A percentile compares a stretch with the other conserved stretches of the same genome.
Conservation (phyloP, 2,113 vertebrate genomes). For the Peromyscus californicus region DNA sequence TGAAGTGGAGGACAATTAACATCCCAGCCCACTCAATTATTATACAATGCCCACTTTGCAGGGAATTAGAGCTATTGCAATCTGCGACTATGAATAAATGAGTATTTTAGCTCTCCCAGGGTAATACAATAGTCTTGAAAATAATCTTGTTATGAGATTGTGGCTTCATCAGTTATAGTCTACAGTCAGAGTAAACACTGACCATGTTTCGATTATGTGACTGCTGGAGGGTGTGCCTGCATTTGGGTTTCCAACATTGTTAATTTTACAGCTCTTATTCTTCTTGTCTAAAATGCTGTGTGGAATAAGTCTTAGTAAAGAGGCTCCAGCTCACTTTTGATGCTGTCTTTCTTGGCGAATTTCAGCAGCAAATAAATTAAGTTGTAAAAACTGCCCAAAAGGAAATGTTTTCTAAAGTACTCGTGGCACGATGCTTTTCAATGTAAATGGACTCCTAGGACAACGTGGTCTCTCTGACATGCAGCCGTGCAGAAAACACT, state of each 20-base stretch:
- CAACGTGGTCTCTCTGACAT: conserved; percentile 54
- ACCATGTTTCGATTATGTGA: conserved; percentile 75
- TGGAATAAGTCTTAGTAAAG: conserved; percentile 67
- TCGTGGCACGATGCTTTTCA: conserved; percentile 53
- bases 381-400: conserved; percentile 59
- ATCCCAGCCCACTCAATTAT: conserved; percentile 83
- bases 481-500: conserved; percentile 59
- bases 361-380: conserved; percentile 55
- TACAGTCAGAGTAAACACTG: conserved; percentile 81
- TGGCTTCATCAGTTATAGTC: conserved; percentile 84
- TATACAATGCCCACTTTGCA: conserved; percentile 86
- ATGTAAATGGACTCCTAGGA: conserved; percentile 34
- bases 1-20: conserved; percentile 88
- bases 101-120: conserved; percentile 84
- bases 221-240: conserved; percentile 64
- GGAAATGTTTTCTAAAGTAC: conserved; percentile 58
- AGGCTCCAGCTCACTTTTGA: conserved; percentile 63
- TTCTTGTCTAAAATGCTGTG: conserved; percentile 68
- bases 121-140: conserved; percentile 85
- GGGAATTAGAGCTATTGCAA: conserved; percentile 86
- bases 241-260: conserved; percentile 66
- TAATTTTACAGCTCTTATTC: conserved; percentile 69
- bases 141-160: conserved; percentile 86
- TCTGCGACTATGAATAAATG: conserved; percentile 83
- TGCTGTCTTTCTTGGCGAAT: conserved; percentile 55